These are phyloP conservation scores for Conger conger DNA, from an alignment of 2,113 vertebrate species.

Conservation along the genomic window DNA sequence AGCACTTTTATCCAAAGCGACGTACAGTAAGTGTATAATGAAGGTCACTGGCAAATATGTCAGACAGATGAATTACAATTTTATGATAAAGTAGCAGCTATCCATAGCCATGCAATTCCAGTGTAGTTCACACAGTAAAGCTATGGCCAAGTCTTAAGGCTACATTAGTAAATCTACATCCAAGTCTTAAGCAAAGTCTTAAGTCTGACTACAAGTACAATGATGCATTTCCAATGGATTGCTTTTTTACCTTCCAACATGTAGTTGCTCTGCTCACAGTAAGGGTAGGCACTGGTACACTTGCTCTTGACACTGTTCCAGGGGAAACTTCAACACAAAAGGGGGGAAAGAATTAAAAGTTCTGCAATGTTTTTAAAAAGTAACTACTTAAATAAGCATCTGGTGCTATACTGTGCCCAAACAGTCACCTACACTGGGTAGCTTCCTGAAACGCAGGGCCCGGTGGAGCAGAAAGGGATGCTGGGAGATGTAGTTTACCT, in stretches of 20 bases:
- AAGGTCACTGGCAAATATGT: no score
- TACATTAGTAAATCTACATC: not conserved
- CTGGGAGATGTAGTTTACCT: not conserved
- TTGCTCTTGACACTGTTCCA: conserved; percentile 66
- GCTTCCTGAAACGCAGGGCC: no score
- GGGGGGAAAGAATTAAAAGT: not conserved
- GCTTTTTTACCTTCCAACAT: conserved; percentile 49
- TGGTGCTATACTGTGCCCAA: not conserved
- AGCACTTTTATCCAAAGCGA: no score
- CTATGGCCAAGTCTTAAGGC: not conserved
- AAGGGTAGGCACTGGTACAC: conserved; percentile 58
- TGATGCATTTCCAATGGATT: not conserved
- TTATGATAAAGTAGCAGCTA: no score
- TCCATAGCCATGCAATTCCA: no score
- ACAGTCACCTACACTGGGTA: not conserved
- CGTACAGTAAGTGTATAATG: no score
- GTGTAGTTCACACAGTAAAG: no score
- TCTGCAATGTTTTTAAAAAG: not conserved
- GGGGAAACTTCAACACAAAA: conserved; percentile 53
- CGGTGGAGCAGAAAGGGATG: not conserved
- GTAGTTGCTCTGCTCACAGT: conserved; percentile 57
- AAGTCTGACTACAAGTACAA: not conserved
- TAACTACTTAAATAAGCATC: not conserved
- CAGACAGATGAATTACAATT: no score
- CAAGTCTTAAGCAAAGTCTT: not conserved